These are phyloP conservation scores for Rhagonycha fulva DNA, from an alignment of 2,888 invertebrate genomes.

Conservation along the genomic window DNA sequence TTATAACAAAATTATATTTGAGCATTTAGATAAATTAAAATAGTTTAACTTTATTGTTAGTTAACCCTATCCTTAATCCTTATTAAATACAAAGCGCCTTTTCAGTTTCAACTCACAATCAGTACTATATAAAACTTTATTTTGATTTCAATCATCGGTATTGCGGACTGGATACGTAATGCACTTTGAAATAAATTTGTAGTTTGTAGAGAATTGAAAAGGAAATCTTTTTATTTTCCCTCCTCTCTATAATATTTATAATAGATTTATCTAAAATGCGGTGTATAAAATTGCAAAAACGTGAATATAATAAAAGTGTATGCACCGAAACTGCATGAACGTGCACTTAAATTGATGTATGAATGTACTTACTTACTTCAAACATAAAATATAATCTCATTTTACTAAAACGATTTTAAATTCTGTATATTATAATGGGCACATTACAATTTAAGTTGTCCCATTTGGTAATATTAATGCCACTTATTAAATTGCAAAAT, in stretches of 20 bases:
- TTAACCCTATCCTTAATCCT: not conserved
- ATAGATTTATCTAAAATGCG: not conserved
- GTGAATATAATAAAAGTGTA: not conserved
- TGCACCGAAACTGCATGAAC: not conserved
- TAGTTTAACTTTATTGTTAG: not conserved
- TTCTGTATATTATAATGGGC: conserved; percentile 8
- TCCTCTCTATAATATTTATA: not conserved
- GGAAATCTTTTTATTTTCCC: not conserved
- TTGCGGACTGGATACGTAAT: not conserved
- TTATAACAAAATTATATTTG: not conserved
- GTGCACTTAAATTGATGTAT: not conserved
- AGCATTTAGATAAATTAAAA: not conserved
- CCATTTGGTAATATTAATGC: conserved; percentile 4
- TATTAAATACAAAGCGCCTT: not conserved
- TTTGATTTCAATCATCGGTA: not conserved
- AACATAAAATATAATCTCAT: conserved; percentile 12
- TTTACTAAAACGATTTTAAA: conserved; percentile 11
- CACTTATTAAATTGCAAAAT: not conserved
- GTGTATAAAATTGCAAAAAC: not conserved
- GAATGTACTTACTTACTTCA: not conserved
- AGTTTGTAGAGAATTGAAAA: not conserved
- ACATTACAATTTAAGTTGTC: conserved; percentile 5
- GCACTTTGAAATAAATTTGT: not conserved
- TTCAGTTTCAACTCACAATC: not conserved
- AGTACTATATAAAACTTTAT: not conserved